Evolutionary conservation across 2,797 vertebrate species (phyloP).

Genomic region (Ptychobarbus kaznakovi): DNA sequence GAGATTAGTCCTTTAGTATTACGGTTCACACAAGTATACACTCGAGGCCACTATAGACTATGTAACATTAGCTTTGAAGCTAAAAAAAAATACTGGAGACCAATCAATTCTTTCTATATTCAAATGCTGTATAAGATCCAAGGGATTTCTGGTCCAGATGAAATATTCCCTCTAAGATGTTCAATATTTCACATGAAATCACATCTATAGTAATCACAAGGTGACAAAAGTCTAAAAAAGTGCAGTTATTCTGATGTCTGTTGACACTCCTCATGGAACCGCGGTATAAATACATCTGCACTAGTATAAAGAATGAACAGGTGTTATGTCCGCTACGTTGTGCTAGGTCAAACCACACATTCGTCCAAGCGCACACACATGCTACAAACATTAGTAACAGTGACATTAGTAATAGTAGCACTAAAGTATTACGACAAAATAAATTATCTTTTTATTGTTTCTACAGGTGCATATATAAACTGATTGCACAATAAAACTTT

Average conservation of each 20-base stretch:
- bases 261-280: constrained; percentile 62
- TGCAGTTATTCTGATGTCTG: constrained; percentile 65
- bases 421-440: background rate
- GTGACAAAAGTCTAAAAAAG: constrained; percentile 49
- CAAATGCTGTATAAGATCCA: background rate
- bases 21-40: background rate
- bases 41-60: background rate
- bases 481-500: background rate
- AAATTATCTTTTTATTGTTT: background rate
- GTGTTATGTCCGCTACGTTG: constrained; percentile 64
- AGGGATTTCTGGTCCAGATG: background rate
- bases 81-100: background rate
- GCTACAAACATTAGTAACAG: constrained; percentile 5
- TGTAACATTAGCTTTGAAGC: background rate
- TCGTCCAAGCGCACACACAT: constrained; percentile 2
- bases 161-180: background rate
- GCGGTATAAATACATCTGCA: constrained; percentile 62
- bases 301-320: constrained; percentile 71
- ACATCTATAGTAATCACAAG: constrained; percentile 24
- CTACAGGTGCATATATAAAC: background rate
- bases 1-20: constrained; percentile 1
- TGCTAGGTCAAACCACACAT: constrained; percentile 62
- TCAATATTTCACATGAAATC: constrained; percentile 10
- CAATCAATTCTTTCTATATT: background rate
- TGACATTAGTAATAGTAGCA: background rate